Conservation (phyloP, 2,888 invertebrate species). For the Acholoe squamosa region DNA sequence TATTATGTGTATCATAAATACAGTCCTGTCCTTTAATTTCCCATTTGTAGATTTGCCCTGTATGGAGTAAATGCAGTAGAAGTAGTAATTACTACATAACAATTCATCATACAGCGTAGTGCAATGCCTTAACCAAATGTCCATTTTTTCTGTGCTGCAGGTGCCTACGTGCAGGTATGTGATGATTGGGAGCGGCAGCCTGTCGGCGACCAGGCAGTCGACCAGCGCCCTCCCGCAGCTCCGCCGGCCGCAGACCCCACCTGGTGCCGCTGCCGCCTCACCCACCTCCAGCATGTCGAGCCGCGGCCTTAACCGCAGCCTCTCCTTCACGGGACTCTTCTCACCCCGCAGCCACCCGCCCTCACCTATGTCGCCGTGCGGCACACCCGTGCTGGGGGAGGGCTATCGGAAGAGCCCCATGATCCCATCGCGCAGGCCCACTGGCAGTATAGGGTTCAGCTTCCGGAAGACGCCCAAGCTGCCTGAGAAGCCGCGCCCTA, state of each 20-base stretch:
- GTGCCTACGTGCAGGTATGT: not conserved
- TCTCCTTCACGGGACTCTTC: constrained; percentile 76
- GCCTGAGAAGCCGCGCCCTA: constrained; percentile 80
- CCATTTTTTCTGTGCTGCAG: not conserved
- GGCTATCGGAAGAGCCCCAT: constrained; percentile 73
- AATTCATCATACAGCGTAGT: too few species aligned
- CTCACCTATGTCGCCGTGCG: constrained; percentile 67
- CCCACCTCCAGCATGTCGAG: not conserved
- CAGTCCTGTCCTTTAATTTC: too few species aligned
- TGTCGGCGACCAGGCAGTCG: constrained; percentile 30
- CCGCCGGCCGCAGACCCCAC: not conserved
- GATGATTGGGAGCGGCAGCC: constrained; percentile 48
- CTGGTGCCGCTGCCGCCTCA: not conserved
- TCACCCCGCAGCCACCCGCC: constrained; percentile 68
- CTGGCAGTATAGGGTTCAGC: constrained; percentile 68
- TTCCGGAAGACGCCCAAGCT: constrained; percentile 78
- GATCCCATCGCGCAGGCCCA: constrained; percentile 69
- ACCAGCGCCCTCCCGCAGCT: constrained; percentile 30
- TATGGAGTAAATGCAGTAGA: too few species aligned
- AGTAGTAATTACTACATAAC: too few species aligned
- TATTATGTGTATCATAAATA: too few species aligned
- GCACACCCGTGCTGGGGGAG: constrained; percentile 77
- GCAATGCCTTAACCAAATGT: too few species aligned
- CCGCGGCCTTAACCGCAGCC: constrained; percentile 71
- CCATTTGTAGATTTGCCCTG: too few species aligned